Evolutionary conservation across 2,113 vertebrate species (phyloP).

Genomic region (Phalacrocorax pelagicus): DNA sequence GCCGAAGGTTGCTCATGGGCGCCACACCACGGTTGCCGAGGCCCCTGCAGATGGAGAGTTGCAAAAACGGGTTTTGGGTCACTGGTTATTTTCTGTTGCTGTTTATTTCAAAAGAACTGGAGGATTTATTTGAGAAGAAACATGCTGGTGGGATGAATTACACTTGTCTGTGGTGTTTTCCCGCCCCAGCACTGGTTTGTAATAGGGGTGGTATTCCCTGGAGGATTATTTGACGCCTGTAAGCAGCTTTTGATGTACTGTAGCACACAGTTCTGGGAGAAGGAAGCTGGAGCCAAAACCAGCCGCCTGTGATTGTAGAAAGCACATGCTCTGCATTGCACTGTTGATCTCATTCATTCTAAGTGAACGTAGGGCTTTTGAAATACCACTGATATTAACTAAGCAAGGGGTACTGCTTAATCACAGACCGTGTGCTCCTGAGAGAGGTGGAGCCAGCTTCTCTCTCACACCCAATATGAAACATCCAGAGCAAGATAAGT

Average conservation of each 20-base stretch:
- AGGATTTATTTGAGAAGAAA: background rate
- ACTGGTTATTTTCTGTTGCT: background rate
- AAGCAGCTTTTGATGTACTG: background rate
- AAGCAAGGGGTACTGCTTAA: background rate
- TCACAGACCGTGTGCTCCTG: background rate
- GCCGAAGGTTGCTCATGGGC: fast-evolving
- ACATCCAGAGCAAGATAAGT: fast-evolving
- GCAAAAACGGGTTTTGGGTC: background rate
- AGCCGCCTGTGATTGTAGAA: background rate
- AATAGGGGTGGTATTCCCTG: background rate
- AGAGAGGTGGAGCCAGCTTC: background rate
- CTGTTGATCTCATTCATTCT: background rate
- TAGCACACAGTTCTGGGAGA: background rate
- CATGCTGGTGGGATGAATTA: background rate
- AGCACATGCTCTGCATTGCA: background rate
- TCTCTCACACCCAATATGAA: background rate
- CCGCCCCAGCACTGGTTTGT: background rate
- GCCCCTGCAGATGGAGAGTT: background rate
- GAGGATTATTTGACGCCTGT: background rate
- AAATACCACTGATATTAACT: background rate
- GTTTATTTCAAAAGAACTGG: background rate
- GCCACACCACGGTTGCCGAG: background rate
- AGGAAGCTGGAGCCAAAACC: background rate
- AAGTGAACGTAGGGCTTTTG: background rate
- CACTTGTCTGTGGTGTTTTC: conserved; percentile 10